Percentiles rank a stretch among this genome's conserved stretches.
These are phyloP conservation scores for Vombatus ursinus DNA, from an alignment of 2,113 vertebrate species.

Conservation along the genomic window DNA sequence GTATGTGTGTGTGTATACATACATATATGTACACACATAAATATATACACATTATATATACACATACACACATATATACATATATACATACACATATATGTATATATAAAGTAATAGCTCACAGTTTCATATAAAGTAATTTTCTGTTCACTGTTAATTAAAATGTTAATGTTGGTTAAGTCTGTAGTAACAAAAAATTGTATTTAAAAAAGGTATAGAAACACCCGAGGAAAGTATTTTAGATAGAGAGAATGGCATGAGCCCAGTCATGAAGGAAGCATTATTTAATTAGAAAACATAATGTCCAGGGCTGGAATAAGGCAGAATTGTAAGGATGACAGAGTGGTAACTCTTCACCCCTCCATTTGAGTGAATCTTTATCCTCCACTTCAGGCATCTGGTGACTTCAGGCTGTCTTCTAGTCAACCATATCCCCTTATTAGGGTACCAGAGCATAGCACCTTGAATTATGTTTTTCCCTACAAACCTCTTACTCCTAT, in stretches of 20 bases:
- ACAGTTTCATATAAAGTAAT: neutral
- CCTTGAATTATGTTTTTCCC: neutral
- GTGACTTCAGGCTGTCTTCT: neutral
- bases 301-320: neutral
- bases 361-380: too few species aligned
- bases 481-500: neutral
- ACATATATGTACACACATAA: too few species aligned
- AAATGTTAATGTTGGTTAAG: neutral
- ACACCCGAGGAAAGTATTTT: neutral
- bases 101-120: neutral
- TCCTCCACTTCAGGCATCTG: too few species aligned
- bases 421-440: neutral
- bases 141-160: neutral
- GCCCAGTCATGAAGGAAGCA: neutral
- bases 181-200: neutral
- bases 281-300: neutral
- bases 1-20: neutral
- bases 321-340: too few species aligned
- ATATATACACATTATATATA: too few species aligned
- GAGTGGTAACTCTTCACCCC: too few species aligned
- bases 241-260: neutral
- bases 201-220: neutral
- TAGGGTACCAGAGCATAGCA: neutral
- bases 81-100: too few species aligned
- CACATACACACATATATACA: too few species aligned